Evolutionary conservation across 2,888 invertebrate genomes (phyloP).

Genomic region (Lacanobia wlatinum): DNA sequence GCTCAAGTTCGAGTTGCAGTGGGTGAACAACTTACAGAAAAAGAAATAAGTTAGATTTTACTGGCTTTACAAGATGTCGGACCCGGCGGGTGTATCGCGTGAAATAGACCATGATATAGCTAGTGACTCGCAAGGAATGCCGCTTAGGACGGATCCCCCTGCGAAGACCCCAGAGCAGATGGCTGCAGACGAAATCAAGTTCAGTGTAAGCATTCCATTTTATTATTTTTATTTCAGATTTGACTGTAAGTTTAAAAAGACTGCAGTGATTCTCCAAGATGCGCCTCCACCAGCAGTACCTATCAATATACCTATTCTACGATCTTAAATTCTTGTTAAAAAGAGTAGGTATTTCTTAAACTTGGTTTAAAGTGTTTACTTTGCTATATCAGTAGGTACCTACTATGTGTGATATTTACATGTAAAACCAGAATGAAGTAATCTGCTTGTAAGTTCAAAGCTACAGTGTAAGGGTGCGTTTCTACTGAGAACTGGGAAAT

Average conservation of each 20-base stretch:
- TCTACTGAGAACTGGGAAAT: neutral
- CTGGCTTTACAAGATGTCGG: constrained; percentile 1
- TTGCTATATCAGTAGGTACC: neutral
- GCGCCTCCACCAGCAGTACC: neutral
- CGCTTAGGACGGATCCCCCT: neutral
- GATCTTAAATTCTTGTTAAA: neutral
- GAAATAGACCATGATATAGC: too few species aligned
- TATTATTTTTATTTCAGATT: too few species aligned
- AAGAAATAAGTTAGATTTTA: neutral
- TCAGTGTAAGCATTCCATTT: constrained; percentile 12
- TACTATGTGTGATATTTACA: neutral
- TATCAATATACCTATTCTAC: neutral
- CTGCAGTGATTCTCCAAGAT: neutral
- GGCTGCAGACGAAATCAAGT: neutral
- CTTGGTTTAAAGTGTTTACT: neutral
- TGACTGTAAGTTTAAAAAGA: too few species aligned
- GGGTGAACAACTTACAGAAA: neutral
- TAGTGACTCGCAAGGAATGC: too few species aligned
- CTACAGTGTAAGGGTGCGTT: too few species aligned
- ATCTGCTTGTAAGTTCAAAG: neutral
- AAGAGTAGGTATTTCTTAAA: neutral
- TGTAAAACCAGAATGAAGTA: neutral
- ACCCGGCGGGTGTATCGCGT: too few species aligned
- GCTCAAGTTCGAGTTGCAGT: neutral
- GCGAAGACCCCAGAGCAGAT: neutral